Conservation (phyloP, 2,888 invertebrate species). For the Chloroclystis v-ata region DNA sequence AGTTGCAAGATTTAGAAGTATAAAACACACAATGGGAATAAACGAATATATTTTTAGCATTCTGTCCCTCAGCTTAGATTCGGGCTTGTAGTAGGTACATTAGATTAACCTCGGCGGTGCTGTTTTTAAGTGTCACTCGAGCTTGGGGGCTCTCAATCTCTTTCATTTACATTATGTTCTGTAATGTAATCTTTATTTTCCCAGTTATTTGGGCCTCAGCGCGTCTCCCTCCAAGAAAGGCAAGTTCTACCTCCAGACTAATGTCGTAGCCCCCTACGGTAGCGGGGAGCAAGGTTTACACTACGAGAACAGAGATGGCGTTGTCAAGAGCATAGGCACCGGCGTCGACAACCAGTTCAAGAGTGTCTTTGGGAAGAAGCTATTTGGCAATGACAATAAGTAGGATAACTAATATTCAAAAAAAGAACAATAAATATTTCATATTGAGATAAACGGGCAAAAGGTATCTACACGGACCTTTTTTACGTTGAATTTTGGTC, state of each 20-base stretch:
- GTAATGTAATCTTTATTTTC: neutral
- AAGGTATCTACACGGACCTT: too few relatives aligned
- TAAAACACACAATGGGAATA: too few relatives aligned
- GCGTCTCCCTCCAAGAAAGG: constrained; percentile 14
- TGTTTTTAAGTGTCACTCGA: neutral
- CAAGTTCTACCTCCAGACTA: constrained; percentile 27
- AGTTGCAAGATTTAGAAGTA: too few relatives aligned
- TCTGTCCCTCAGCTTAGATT: too few relatives aligned
- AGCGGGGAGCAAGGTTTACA: constrained; percentile 10
- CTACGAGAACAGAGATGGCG: constrained; percentile 24
- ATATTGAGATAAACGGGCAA: too few relatives aligned
- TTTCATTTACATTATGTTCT: neutral
- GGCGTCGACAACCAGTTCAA: constrained; percentile 4
- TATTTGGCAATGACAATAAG: too few relatives aligned
- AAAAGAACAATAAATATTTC: too few relatives aligned
- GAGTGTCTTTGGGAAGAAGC: neutral
- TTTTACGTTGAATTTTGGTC: too few relatives aligned
- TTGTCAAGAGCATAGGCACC: constrained; percentile 10
- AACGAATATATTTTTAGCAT: too few relatives aligned
- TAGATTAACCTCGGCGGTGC: too few relatives aligned
- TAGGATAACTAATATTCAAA: too few relatives aligned
- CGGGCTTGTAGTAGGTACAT: too few relatives aligned
- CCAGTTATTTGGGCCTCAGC: constrained; percentile 30
- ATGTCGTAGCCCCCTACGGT: constrained; percentile 17
- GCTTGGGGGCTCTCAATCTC: neutral